These are phyloP conservation scores for Jacana jacana DNA, from an alignment of 2,113 vertebrate species.

Conservation along the genomic window DNA sequence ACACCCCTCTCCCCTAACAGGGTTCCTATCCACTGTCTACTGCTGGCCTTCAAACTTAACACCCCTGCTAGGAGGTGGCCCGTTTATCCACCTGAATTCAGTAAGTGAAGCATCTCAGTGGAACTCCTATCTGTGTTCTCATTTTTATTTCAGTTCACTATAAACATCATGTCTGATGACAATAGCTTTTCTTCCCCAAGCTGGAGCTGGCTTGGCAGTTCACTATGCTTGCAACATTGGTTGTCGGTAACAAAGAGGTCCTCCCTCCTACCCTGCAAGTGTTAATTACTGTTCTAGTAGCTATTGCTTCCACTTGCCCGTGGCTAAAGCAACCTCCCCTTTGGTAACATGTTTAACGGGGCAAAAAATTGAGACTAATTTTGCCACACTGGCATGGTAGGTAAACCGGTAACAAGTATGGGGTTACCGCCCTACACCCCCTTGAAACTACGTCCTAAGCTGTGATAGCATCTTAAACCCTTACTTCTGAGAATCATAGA, in stretches of 20 bases:
- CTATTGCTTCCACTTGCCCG: neutral
- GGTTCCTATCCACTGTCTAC: neutral
- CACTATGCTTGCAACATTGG: neutral
- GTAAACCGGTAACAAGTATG: neutral
- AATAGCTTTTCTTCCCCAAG: neutral
- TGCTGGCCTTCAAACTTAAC: neutral
- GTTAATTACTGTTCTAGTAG: neutral
- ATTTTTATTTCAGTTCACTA: neutral
- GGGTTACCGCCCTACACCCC: neutral
- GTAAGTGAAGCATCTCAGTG: neutral
- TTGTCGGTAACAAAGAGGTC: neutral
- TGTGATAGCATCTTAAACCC: neutral
- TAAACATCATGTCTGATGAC: neutral
- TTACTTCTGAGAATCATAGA: neutral
- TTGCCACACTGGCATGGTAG: neutral
- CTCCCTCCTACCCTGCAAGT: neutral
- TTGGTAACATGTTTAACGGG: neutral
- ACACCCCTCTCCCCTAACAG: neutral
- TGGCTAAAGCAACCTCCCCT: neutral
- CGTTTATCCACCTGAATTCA: neutral
- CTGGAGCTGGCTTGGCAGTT: neutral
- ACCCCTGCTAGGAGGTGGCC: neutral
- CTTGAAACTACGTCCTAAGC: neutral
- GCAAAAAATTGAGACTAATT: neutral
- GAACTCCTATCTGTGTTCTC: neutral